Evolutionary conservation across 2,113 vertebrate genomes (phyloP).

Genomic region (Megaceryle torquata): DNA sequence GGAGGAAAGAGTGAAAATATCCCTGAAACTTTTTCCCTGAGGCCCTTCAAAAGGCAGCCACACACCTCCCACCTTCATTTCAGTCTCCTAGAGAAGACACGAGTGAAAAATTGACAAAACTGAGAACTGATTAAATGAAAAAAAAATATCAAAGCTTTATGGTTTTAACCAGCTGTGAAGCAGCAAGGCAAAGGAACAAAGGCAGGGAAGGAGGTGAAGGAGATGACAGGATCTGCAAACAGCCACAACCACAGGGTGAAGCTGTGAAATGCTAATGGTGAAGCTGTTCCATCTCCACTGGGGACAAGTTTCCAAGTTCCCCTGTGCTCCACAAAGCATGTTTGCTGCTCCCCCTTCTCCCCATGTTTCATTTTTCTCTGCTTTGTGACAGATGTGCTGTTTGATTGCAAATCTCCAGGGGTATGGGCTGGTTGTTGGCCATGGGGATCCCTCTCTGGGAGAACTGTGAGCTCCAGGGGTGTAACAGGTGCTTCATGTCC

Average conservation of each 20-base stretch:
- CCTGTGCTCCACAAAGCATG: accelerated
- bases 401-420: neutral
- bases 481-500: neutral
- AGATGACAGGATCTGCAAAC: neutral
- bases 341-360: neutral
- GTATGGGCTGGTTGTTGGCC: neutral
- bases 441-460: neutral
- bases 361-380: neutral
- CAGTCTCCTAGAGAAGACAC: neutral
- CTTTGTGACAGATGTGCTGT: neutral
- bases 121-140: neutral
- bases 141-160: neutral
- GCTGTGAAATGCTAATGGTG: constrained; percentile 8
- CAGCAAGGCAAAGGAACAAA: constrained; percentile 20
- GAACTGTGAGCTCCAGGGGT: accelerated
- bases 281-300: neutral
- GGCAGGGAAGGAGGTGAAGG: neutral
- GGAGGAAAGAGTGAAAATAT: neutral
- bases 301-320: neutral
- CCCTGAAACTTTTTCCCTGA: neutral
- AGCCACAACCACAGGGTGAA: neutral
- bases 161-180: constrained; percentile 1
- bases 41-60: neutral
- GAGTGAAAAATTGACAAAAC: neutral
- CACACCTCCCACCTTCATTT: neutral